Percentiles rank a stretch among this genome's conserved stretches.
phyloP scores from a whole-genome alignment of 2,113 vertebrate species.

The Triplophysa siluroides region DNA sequence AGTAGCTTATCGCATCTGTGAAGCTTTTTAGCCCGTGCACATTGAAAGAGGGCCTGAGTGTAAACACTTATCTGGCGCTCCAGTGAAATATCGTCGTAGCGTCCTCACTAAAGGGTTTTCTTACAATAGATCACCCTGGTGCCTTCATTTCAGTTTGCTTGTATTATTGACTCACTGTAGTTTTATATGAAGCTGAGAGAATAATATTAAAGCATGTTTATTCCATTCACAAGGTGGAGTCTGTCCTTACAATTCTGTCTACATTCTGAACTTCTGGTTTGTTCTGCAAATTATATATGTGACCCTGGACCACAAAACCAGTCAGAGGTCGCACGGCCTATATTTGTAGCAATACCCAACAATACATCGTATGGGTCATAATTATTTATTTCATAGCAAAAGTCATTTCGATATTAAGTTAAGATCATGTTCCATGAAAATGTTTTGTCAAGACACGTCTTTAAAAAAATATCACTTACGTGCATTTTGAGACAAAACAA shows the following conservation, averaged over 20 bases:
- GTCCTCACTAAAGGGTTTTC: slow-evolving; percentile 24
- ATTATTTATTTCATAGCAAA: no score
- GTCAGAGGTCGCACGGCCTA: no score
- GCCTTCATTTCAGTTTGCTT: slow-evolving; percentile 6
- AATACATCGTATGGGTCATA: no score
- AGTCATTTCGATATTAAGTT: no score
- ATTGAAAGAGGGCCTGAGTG: slow-evolving; percentile 22
- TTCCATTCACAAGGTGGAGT: neutral
- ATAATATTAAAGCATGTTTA: slow-evolving; percentile 4
- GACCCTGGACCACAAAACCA: no score
- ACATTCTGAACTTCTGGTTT: neutral
- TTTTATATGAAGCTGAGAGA: neutral
- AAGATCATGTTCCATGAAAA: no score
- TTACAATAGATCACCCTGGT: slow-evolving; percentile 31
- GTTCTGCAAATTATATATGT: neutral
- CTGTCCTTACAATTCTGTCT: neutral
- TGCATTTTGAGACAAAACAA: no score
- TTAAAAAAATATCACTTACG: no score
- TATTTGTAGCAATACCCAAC: no score
- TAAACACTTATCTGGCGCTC: slow-evolving; percentile 21
- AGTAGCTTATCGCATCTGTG: slow-evolving; percentile 38
- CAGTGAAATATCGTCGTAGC: neutral
- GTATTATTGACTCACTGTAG: slow-evolving; percentile 20
- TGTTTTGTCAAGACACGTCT: no score
- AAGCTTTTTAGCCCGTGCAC: slow-evolving; percentile 22